phyloP scores from a whole-genome alignment of 37 sponge, comb jelly and placozoan genomes.

The Ephydatia muelleri region DNA sequence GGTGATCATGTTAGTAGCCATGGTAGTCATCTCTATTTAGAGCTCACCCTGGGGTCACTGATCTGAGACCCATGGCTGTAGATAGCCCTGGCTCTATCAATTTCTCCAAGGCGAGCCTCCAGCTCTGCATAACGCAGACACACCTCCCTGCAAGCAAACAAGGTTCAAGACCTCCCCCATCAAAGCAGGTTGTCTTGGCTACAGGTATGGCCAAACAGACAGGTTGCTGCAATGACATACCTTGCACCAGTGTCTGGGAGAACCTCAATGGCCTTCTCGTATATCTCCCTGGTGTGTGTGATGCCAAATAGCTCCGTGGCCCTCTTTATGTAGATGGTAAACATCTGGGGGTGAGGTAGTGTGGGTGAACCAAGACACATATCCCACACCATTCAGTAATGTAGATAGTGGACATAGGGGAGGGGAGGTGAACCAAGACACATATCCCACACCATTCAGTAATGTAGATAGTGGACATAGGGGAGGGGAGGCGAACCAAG shows the following conservation, averaged over 20 bases:
- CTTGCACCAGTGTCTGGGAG: slow-evolving; percentile 86
- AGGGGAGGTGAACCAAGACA: background rate
- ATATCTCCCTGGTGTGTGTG: slow-evolving; percentile 95
- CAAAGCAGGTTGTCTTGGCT: background rate
- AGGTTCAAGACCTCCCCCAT: background rate
- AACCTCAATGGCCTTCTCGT: slow-evolving; percentile 93
- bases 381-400: no score
- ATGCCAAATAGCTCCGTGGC: slow-evolving; percentile 93
- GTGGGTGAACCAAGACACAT: background rate
- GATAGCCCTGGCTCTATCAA: slow-evolving; percentile 92
- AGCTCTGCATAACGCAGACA: slow-evolving; percentile 91
- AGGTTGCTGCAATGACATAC: slow-evolving; percentile 6
- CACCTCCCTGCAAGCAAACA: slow-evolving; percentile 69
- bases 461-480: no score
- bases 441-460: no score
- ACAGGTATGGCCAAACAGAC: no score
- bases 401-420: background rate
- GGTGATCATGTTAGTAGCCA: background rate
- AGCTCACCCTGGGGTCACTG: slow-evolving; percentile 89
- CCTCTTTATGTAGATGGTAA: slow-evolving; percentile 90
- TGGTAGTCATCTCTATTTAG: background rate
- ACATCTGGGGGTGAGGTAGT: slow-evolving; percentile 67
- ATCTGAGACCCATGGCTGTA: slow-evolving; percentile 95
- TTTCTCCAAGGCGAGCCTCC: slow-evolving; percentile 94
- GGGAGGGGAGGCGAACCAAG: no score